Percentiles rank a stretch among this genome's conserved stretches.
Conservation (phyloP, 30 jellyfish, hydroid and myxozoan species). For the Nemopilema nomurai region DNA sequence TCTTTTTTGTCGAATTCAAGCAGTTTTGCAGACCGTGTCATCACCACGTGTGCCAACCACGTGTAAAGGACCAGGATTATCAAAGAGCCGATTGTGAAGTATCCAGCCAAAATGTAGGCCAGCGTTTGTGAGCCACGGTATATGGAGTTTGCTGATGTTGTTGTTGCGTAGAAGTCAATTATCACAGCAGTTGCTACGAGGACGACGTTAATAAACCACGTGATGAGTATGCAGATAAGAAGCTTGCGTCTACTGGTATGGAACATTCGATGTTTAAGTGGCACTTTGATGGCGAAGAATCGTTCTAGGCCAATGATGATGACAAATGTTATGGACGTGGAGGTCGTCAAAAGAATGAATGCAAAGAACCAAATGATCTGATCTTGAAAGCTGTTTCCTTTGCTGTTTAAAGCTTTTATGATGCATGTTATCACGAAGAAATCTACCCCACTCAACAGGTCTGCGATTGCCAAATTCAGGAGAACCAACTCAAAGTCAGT, state of each 20-base stretch:
- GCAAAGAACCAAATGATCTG: neutral
- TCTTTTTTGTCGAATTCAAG: slow-evolving; percentile 20
- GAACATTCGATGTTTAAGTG: slow-evolving; percentile 39
- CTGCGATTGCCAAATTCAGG: slow-evolving; percentile 38
- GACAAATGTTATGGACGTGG: slow-evolving; percentile 13
- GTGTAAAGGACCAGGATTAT: slow-evolving; percentile 12
- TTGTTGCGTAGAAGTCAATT: neutral
- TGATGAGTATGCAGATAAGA: neutral
- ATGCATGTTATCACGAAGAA: neutral
- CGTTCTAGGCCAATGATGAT: slow-evolving; percentile 27
- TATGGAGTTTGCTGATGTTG: no score
- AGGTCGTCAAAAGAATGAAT: neutral
- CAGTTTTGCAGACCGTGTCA: neutral
- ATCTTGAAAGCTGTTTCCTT: neutral
- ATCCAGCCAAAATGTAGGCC: slow-evolving; percentile 1
- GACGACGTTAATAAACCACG: slow-evolving; percentile 6
- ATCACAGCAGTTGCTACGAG: neutral
- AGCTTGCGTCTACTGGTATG: slow-evolving; percentile 11
- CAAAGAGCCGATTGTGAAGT: neutral
- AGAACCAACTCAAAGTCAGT: slow-evolving; percentile 45
- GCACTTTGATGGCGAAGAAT: slow-evolving; percentile 30
- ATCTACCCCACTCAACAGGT: slow-evolving; percentile 2
- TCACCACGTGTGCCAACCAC: slow-evolving; percentile 7
- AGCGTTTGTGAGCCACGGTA: neutral
- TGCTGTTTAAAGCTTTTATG: neutral